A percentile compares a stretch with the other conserved stretches of the same genome.
Evolutionary conservation across 1,140 invertebrate species (phyloP).

Genomic region (Drosophila sp.): DNA sequence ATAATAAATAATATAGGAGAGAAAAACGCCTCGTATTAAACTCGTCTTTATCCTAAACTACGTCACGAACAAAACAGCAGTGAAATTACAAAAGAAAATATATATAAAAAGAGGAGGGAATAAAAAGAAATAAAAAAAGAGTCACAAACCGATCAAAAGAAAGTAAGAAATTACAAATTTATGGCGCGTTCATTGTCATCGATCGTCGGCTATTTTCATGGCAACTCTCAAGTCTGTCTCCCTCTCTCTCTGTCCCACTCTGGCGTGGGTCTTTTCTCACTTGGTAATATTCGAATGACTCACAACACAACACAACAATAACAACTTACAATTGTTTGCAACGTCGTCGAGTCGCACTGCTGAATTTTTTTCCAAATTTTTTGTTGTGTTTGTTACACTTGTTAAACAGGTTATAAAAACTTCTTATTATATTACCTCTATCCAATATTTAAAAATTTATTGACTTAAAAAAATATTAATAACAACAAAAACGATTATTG

Average conservation of each 20-base stretch:
- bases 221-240: background rate
- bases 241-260: background rate
- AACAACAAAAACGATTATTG: background rate
- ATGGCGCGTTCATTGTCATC: constrained; percentile 63
- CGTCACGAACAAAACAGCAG: constrained; percentile 20
- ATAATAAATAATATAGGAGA: constrained; percentile 11
- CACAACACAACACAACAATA: constrained; percentile 33
- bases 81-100: constrained; percentile 12
- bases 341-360: constrained; percentile 34
- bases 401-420: constrained; percentile 24
- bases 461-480: background rate
- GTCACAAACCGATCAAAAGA: constrained; percentile 45
- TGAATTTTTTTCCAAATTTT: constrained; percentile 16
- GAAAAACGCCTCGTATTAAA: constrained; percentile 19
- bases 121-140: background rate
- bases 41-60: constrained; percentile 1
- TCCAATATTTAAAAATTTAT: constrained; percentile 10
- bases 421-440: constrained; percentile 5
- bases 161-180: constrained; percentile 66
- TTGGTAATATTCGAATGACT: constrained; percentile 41
- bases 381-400: constrained; percentile 18
- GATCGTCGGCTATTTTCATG: constrained; percentile 26
- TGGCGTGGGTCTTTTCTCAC: constrained; percentile 18
- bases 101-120: background rate
- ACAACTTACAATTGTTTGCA: constrained; percentile 42